Percentiles rank a stretch among this genome's conserved stretches.
Evolutionary conservation across 2,888 invertebrate genomes (phyloP).

Genomic region (Toxonevra muliebris): DNA sequence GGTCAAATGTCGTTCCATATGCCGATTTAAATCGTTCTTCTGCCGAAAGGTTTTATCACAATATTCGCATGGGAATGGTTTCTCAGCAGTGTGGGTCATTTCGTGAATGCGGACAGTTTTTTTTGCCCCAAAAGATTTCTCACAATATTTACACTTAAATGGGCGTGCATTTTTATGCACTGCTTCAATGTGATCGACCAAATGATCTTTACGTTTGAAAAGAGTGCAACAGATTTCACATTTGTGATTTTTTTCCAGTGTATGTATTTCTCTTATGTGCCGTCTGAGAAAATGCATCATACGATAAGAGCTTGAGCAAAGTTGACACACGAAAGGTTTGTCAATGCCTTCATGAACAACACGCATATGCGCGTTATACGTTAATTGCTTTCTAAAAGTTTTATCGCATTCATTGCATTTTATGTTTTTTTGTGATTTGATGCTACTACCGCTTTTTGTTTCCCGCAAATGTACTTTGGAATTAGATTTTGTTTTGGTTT

Average conservation of each 20-base stretch:
- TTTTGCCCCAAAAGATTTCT: slow-evolving; percentile 28
- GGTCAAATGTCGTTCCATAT: slow-evolving; percentile 35
- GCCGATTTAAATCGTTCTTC: slow-evolving; percentile 26
- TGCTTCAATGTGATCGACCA: slow-evolving; percentile 29
- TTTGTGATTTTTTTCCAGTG: neutral
- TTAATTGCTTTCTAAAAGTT: slow-evolving; percentile 9
- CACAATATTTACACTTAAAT: slow-evolving; percentile 35
- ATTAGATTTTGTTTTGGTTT: neutral
- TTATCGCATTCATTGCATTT: slow-evolving; percentile 10
- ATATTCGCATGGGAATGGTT: slow-evolving; percentile 32
- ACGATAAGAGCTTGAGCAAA: slow-evolving; percentile 25
- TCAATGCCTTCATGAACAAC: slow-evolving; percentile 18
- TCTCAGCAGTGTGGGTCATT: slow-evolving; percentile 33
- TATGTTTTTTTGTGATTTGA: neutral
- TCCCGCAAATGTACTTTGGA: too few relatives aligned
- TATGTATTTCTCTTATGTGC: slow-evolving; percentile 30
- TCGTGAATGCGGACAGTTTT: slow-evolving; percentile 35
- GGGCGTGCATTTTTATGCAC: slow-evolving; percentile 37
- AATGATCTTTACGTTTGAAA: slow-evolving; percentile 36
- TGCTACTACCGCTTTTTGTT: neutral
- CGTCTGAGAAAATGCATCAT: slow-evolving; percentile 10
- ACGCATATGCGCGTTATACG: slow-evolving; percentile 20
- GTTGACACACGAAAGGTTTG: slow-evolving; percentile 25
- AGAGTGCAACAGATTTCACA: slow-evolving; percentile 31
- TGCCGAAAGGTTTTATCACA: slow-evolving; percentile 35